Percentiles rank a stretch among this genome's conserved stretches.
These are phyloP conservation scores for Neria commutata DNA, from an alignment of 2,888 invertebrate genomes.

Conservation along the genomic window DNA sequence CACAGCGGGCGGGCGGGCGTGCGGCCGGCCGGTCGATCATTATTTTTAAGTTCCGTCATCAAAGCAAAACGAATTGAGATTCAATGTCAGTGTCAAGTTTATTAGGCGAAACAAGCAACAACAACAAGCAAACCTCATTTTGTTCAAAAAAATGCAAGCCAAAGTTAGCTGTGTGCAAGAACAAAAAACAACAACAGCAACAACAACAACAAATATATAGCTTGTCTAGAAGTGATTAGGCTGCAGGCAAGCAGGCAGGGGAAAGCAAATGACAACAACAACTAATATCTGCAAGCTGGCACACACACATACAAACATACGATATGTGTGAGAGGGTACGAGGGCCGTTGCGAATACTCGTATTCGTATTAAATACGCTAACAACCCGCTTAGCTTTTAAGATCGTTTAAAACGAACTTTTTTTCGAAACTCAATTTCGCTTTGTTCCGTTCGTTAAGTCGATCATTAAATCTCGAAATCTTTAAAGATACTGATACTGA, in stretches of 20 bases:
- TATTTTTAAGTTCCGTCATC: constrained; percentile 35
- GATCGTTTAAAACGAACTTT: no score
- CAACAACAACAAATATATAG: not conserved
- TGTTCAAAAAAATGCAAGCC: not conserved
- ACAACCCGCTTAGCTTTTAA: no score
- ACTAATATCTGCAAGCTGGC: no score
- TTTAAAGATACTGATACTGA: no score
- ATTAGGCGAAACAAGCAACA: constrained; percentile 21
- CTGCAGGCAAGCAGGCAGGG: not conserved
- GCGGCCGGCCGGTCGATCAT: not conserved
- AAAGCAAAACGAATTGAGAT: constrained; percentile 30
- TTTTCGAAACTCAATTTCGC: no score
- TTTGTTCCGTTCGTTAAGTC: no score
- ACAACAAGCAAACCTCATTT: constrained; percentile 22
- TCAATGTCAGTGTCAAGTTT: constrained; percentile 41
- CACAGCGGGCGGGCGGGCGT: no score
- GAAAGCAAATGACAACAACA: not conserved
- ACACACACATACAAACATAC: no score
- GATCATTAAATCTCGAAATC: no score
- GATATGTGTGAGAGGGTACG: no score
- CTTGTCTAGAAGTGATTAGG: not conserved
- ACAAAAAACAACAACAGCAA: constrained; percentile 3
- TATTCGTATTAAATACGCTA: no score
- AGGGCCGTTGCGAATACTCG: no score
- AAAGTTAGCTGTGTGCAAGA: not conserved